These are phyloP conservation scores for Microctenopoma steveboyesi DNA, from an alignment of 2,797 vertebrate species.

Conservation along the genomic window DNA sequence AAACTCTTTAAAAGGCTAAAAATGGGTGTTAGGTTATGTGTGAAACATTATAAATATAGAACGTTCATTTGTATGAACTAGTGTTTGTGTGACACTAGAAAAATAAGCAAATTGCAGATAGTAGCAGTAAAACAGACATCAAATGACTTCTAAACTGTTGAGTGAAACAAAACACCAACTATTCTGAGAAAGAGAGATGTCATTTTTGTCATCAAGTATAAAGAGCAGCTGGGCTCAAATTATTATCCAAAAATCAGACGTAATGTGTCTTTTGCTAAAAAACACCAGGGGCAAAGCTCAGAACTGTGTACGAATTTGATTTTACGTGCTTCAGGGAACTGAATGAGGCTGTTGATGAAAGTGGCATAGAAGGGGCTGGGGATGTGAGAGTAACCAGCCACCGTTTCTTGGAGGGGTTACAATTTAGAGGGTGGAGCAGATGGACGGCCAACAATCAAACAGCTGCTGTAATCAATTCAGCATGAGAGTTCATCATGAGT, in stretches of 20 bases:
- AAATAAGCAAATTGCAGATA: conserved; percentile 2
- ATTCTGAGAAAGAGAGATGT: conserved; percentile 3
- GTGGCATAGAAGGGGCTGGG: conserved; percentile 36
- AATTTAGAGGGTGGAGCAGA: conserved; percentile 77
- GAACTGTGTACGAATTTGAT: conserved; percentile 58
- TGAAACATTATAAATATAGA: conserved; percentile 5
- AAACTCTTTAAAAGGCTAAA: conserved; percentile 1
- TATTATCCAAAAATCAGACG: conserved; percentile 44
- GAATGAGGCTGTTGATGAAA: conserved; percentile 64
- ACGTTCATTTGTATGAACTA: not conserved
- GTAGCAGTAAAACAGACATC: conserved; percentile 24
- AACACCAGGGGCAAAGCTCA: conserved; percentile 50
- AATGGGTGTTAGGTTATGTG: conserved; percentile 9
- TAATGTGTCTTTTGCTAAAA: conserved; percentile 51
- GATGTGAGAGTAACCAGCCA: conserved; percentile 41
- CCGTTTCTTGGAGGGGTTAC: conserved; percentile 66
- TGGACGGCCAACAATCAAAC: conserved; percentile 76
- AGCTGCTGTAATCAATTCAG: conserved; percentile 78
- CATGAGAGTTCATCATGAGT: conserved; percentile 70
- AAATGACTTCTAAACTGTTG: conserved; percentile 17
- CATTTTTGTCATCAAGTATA: conserved; percentile 22
- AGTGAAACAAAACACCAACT: conserved; percentile 13
- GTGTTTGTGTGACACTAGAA: not conserved
- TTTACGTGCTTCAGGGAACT: conserved; percentile 52
- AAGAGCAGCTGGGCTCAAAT: conserved; percentile 49